Percentiles rank a stretch among this genome's conserved stretches.
Evolutionary conservation across 2,113 vertebrate species (phyloP).

Genomic region (Leptocoma aspasia): DNA sequence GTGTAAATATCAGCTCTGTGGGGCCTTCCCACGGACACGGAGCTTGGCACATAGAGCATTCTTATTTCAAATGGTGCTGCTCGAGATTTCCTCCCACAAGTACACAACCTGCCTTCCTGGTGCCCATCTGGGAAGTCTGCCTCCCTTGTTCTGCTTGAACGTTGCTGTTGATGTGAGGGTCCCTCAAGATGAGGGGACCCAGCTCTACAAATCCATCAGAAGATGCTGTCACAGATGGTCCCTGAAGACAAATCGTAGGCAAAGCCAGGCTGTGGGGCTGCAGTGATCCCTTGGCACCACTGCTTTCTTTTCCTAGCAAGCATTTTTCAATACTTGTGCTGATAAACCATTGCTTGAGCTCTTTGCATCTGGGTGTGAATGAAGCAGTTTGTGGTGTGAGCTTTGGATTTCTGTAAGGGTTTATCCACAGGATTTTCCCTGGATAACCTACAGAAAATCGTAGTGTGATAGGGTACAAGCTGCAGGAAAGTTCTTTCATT

Average conservation of each 20-base stretch:
- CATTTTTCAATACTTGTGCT: background rate
- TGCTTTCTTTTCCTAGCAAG: background rate
- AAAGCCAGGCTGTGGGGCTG: background rate
- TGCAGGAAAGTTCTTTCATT: background rate
- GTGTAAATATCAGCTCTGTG: background rate
- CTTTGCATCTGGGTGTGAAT: background rate
- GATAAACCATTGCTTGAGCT: background rate
- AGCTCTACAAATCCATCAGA: background rate
- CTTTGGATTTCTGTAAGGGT: background rate
- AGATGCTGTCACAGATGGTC: background rate
- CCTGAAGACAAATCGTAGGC: fast-evolving
- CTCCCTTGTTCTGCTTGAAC: background rate
- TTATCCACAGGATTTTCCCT: background rate
- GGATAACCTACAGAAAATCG: background rate
- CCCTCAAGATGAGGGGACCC: background rate
- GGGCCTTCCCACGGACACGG: background rate
- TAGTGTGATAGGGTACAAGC: background rate
- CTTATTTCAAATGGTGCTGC: fast-evolving
- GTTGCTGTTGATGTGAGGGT: background rate
- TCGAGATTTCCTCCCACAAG: background rate
- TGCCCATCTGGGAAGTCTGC: background rate
- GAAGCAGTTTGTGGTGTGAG: background rate
- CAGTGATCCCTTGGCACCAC: background rate
- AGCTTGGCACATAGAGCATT: background rate
- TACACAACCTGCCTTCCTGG: background rate